These are phyloP conservation scores for Rhopalosiphum maidis DNA, from an alignment of 1,140 invertebrate species.

Conservation along the genomic window DNA sequence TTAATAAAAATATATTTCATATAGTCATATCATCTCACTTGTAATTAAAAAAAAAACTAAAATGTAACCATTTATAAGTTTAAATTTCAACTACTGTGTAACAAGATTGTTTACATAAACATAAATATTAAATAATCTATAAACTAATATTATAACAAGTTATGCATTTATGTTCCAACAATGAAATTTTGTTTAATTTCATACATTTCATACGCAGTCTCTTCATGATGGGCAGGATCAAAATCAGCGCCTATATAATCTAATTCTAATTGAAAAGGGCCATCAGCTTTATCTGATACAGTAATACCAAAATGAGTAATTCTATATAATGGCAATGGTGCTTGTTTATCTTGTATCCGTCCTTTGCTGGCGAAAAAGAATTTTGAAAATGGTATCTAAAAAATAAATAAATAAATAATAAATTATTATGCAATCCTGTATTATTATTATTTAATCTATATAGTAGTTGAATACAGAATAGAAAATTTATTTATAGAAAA, in stretches of 20 bases:
- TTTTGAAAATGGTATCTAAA: slow-evolving; percentile 93
- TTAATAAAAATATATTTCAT: not conserved
- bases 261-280: slow-evolving; percentile 90
- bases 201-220: slow-evolving; percentile 92
- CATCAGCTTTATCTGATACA: slow-evolving; percentile 76
- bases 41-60: not conserved
- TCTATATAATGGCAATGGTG: slow-evolving; percentile 66
- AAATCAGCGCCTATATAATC: slow-evolving; percentile 87
- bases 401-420: not conserved
- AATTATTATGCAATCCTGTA: not conserved
- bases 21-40: not conserved
- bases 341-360: slow-evolving; percentile 84
- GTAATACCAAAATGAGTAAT: slow-evolving; percentile 83
- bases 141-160: not conserved
- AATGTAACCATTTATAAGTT: not conserved
- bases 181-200: slow-evolving; percentile 52
- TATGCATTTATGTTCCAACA: slow-evolving; percentile 38
- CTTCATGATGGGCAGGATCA: slow-evolving; percentile 79
- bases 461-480: not conserved
- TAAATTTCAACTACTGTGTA: not conserved
- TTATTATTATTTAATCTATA: not conserved
- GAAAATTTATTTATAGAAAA: not conserved
- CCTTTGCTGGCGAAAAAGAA: slow-evolving; percentile 86
- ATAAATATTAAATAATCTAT: slow-evolving; percentile 4
- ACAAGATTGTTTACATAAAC: not conserved